These are phyloP conservation scores for Patella pellucida DNA, from an alignment of 2,888 invertebrate species.

Conservation along the genomic window DNA sequence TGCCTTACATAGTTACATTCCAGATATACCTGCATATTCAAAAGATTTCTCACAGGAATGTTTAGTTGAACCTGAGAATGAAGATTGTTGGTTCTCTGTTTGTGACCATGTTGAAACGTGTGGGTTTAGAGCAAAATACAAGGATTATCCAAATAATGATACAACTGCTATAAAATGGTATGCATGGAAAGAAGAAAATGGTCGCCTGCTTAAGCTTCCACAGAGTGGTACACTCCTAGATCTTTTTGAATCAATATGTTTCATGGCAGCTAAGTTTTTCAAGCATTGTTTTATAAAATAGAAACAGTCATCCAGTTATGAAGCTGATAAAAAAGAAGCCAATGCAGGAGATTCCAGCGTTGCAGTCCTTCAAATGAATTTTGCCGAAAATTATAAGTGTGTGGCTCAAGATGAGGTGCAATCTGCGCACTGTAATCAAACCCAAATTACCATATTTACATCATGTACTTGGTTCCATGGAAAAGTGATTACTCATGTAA, in stretches of 20 bases:
- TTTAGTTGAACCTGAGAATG: not conserved
- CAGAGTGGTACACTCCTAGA: not conserved
- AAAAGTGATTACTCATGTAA: constrained; percentile 8
- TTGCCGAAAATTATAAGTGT: constrained; percentile 16
- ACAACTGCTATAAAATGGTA: not conserved
- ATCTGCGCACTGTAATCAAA: constrained; percentile 20
- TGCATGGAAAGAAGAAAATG: not conserved
- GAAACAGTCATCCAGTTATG: not conserved
- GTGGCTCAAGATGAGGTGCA: constrained; percentile 19
- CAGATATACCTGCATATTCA: not conserved
- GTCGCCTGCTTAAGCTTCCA: not conserved
- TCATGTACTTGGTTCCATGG: constrained; percentile 14
- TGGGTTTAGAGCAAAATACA: not conserved
- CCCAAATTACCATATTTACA: constrained; percentile 19
- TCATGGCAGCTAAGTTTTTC: not conserved
- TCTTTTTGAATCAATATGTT: not conserved
- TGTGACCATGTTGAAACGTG: not conserved
- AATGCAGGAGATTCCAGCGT: constrained; percentile 1
- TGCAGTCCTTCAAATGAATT: constrained; percentile 19
- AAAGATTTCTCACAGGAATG: not conserved
- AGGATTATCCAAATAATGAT: not conserved
- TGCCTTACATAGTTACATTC: not conserved
- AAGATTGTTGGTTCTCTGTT: not conserved
- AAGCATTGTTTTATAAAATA: not conserved
- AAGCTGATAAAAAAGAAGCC: not conserved